Percentiles rank a stretch among this genome's conserved stretches.
phyloP scores from a whole-genome alignment of 2,113 vertebrate genomes.

The Garra rufa region DNA sequence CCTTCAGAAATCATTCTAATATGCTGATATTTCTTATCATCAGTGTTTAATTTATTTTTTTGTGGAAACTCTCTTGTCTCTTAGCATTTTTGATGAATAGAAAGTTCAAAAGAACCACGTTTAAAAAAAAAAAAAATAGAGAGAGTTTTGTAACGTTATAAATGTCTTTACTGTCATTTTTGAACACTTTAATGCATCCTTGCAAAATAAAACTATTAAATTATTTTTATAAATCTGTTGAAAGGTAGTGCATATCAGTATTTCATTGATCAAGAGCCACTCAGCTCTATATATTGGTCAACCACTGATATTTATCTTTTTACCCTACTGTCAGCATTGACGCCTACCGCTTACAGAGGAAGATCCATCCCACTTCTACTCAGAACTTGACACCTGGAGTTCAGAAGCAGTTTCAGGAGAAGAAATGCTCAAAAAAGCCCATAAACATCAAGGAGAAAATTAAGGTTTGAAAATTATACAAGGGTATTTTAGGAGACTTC shows the following conservation, averaged over 20 bases:
- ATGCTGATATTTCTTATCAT: background rate
- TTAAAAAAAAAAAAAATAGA: too few species aligned
- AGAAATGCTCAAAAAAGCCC: slow-evolving; percentile 47
- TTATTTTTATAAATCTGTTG: background rate
- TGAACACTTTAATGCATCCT: too few species aligned
- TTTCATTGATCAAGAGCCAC: background rate
- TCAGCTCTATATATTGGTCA: background rate
- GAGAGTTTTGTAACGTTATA: background rate
- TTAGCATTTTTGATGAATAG: background rate
- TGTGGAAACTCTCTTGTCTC: too few species aligned
- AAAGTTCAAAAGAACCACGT: background rate
- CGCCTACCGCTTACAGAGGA: slow-evolving; percentile 75
- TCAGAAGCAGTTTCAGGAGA: slow-evolving; percentile 56
- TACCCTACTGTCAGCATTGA: slow-evolving; percentile 68
- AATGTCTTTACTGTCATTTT: background rate
- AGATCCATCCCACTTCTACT: slow-evolving; percentile 48
- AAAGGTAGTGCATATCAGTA: background rate
- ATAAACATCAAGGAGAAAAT: slow-evolving; percentile 72
- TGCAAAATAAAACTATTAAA: background rate
- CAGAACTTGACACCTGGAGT: slow-evolving; percentile 60
- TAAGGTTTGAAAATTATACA: slow-evolving; percentile 57
- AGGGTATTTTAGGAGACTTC: background rate
- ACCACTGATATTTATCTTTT: background rate
- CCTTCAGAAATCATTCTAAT: background rate
- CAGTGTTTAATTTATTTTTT: too few species aligned